Evolutionary conservation across 1,140 invertebrate species (phyloP).

Genomic region (Paraescarpia echinospica): DNA sequence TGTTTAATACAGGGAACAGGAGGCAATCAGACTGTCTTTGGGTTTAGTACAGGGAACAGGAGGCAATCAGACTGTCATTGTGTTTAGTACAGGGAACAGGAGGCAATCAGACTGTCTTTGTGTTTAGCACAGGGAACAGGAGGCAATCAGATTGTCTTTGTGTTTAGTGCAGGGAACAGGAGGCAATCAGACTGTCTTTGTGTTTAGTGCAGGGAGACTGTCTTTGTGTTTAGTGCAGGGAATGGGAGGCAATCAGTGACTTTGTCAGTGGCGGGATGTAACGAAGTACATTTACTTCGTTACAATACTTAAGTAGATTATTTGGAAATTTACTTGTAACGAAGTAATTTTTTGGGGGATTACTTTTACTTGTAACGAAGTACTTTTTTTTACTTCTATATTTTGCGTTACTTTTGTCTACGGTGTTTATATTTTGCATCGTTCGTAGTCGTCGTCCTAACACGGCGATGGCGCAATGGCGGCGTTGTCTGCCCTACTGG

Average conservation of each 20-base stretch:
- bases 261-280: neutral
- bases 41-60: neutral
- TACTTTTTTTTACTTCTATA: neutral
- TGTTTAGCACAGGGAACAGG: neutral
- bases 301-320: neutral
- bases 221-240: slow-evolving; percentile 8
- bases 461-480: neutral
- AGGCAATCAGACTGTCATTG: neutral
- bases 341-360: neutral
- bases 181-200: neutral
- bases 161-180: neutral
- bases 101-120: neutral
- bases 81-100: neutral
- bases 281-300: neutral
- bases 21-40: neutral
- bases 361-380: neutral
- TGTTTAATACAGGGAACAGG: neutral
- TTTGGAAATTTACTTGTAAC: neutral
- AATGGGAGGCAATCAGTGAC: neutral
- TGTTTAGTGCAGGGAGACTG: slow-evolving; percentile 2
- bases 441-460: neutral
- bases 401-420: too few species aligned
- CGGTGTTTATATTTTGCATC: too few species aligned
- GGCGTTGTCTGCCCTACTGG: neutral
- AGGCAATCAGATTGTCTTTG: neutral